These are phyloP conservation scores for Lasioglossum lativentre DNA, from an alignment of 2,888 invertebrate species.

Conservation along the genomic window DNA sequence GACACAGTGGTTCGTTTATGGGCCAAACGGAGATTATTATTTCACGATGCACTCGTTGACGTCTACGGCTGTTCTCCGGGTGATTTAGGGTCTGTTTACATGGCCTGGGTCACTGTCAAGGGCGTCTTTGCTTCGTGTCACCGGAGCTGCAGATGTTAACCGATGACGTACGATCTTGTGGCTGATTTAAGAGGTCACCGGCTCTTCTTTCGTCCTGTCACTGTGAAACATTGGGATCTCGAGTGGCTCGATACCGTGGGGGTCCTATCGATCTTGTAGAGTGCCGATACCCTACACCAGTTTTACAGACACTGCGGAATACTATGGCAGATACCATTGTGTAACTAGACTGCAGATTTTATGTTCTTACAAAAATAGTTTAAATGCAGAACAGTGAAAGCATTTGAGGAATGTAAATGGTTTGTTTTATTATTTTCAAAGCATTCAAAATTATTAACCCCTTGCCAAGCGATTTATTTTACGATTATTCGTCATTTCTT, in stretches of 20 bases:
- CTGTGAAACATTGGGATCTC: neutral
- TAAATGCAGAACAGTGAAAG: too few relatives aligned
- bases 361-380: too few relatives aligned
- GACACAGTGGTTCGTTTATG: constrained; percentile 47
- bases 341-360: neutral
- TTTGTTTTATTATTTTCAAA: too few relatives aligned
- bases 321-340: neutral
- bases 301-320: neutral
- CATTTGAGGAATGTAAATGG: too few relatives aligned
- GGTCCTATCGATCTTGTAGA: neutral
- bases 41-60: constrained; percentile 17
- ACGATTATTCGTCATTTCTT: too few relatives aligned
- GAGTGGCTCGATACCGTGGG: neutral
- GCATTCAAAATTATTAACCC: too few relatives aligned
- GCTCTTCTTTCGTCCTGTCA: neutral
- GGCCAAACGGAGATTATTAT: constrained; percentile 26
- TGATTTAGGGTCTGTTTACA: constrained; percentile 33
- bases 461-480: too few relatives aligned
- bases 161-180: neutral
- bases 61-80: constrained; percentile 17
- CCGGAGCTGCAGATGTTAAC: neutral
- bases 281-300: neutral
- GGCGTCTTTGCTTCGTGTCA: constrained; percentile 24
- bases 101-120: neutral
- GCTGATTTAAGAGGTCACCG: constrained; percentile 7